Evolutionary conservation across 2,113 vertebrate species (phyloP), one percentile per base, ranked within the genome.

Genomic region (Nothobranchius kuhntae): DNA sequence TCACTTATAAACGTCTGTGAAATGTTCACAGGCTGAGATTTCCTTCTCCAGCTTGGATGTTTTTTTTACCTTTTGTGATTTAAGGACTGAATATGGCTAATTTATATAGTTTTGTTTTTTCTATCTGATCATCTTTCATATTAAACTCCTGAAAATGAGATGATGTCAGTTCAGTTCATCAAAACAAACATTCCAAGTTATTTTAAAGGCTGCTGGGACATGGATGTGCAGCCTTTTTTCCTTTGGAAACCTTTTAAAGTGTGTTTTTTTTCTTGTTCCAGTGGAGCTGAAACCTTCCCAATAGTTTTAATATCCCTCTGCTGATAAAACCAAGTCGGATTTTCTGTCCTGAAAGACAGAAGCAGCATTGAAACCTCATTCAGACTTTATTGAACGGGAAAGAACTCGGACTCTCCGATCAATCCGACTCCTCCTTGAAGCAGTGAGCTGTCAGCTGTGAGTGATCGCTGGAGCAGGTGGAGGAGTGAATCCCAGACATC

Each of bases 401-500:
- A 40, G 38, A 40, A 42, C 12, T 2, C 11, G 52, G 56, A 15
- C 14, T 24, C 24, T 4, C n/a, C 15, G 7, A 45, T 54, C 68
- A 15, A 13, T 40, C 26, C 5, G 52, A 56, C 12, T 6, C 61
- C 54, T 58, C 47, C 0, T 12, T 35, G 69, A 21, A 3, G 21
- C 53, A 3, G 58, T 5, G 8, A 15, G 51, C 67, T 71, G 68
- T 17, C 14, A 38, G 51, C 24, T 51, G 4, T 63, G 53, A 46
- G 13, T 24, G 47, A 52, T 9, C 24, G 47, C 36, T 13, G 13
- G 7, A 9, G 47, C 7, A 47, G 15, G 21, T 11, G 53, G 54
- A 57, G 46, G 14, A 52, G 53, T 9, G 56, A 35, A 35, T 64
- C 61, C 44, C 52, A 35, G 47, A 38, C 63, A 21, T 50, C 63